Percentiles rank a stretch among this genome's conserved stretches.
Conservation (phyloP, 2,888 invertebrate species). For the Lepidocyrtoides sp. region DNA sequence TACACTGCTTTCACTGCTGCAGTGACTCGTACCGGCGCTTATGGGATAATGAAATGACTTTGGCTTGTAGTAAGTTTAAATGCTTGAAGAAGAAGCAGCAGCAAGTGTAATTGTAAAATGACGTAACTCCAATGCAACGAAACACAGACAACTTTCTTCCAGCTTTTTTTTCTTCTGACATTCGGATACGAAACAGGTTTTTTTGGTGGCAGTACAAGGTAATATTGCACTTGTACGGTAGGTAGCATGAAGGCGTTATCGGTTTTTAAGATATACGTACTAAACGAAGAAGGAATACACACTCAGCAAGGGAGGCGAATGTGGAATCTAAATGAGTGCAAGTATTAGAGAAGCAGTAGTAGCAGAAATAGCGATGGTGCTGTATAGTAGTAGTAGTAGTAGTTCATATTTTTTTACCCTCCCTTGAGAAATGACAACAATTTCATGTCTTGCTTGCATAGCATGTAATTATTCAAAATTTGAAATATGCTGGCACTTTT, state of each 20-base stretch:
- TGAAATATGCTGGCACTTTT: conserved; percentile 82
- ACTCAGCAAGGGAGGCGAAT: conserved; percentile 40
- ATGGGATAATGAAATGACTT: conserved; percentile 46
- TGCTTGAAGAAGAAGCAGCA: too few species aligned
- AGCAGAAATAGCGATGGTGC: background rate
- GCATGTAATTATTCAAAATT: conserved; percentile 82
- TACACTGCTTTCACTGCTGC: background rate
- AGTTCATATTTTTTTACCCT: conserved; percentile 54
- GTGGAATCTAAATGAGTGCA: conserved; percentile 71
- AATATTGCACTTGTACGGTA: background rate
- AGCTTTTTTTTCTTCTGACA: background rate
- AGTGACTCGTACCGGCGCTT: background rate
- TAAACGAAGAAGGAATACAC: background rate
- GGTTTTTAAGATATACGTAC: background rate
- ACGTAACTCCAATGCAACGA: background rate
- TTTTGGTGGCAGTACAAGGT: background rate
- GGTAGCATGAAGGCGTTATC: background rate
- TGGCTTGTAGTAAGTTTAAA: too few species aligned
- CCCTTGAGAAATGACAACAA: conserved; percentile 77
- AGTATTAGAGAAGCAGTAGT: background rate
- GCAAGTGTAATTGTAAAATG: background rate
- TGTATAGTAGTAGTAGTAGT: background rate
- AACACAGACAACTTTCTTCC: background rate
- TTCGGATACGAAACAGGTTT: background rate
- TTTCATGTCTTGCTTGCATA: conserved; percentile 72